phyloP scores from a whole-genome alignment of 2,797 vertebrate species.

The Momotus momota region DNA sequence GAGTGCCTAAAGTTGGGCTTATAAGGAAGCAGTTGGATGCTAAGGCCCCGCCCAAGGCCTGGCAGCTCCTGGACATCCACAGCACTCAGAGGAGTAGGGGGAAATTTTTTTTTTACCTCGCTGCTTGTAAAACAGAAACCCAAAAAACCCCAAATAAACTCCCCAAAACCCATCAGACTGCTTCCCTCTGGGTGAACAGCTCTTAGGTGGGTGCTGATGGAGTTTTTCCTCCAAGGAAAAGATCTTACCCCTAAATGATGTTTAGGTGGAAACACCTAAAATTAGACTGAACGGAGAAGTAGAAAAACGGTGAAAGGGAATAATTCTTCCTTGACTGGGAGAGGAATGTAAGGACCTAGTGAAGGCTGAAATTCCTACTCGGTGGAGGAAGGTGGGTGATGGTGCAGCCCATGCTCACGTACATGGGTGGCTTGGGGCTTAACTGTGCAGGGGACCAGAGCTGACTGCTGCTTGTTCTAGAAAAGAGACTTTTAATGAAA shows the following conservation, averaged over 20 bases:
- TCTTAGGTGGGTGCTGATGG: not conserved
- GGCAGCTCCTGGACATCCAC: not conserved
- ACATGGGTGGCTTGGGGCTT: fast-evolving
- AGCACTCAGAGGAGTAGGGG: not conserved
- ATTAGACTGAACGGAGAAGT: not conserved
- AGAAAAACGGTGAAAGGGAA: not conserved
- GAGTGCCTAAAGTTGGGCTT: not conserved
- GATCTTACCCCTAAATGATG: not conserved
- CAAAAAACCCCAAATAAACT: not conserved
- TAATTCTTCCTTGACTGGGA: not conserved
- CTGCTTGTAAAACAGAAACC: not conserved
- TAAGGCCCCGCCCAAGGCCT: not conserved
- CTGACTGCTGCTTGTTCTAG: not conserved
- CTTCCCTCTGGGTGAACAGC: not conserved
- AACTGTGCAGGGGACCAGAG: not conserved
- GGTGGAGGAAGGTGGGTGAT: not conserved
- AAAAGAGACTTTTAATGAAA: not conserved
- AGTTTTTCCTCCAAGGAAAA: not conserved
- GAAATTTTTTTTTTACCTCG: not conserved
- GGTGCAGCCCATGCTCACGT: not conserved
- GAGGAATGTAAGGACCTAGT: not conserved
- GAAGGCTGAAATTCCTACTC: not conserved
- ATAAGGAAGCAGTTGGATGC: not conserved
- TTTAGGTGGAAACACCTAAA: not conserved
- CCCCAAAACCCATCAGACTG: not conserved